Base-by-base conservation (phyloP, 2,888 invertebrate genomes). In the Caenorhabditis uteleia region DNA sequence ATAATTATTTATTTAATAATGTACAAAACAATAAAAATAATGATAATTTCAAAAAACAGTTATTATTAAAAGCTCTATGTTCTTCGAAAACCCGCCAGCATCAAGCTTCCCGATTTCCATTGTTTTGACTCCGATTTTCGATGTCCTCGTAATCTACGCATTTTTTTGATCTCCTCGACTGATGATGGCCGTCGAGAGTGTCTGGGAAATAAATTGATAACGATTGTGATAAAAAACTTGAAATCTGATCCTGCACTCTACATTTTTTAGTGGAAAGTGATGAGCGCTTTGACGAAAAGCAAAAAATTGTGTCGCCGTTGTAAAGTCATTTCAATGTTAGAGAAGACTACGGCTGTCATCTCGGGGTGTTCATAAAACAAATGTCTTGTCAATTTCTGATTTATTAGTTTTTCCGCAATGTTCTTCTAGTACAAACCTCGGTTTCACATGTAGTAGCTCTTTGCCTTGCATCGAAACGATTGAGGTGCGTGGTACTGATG, bases 101-200 rank as follows among this genome's bases (percentile, higher is more conserved):
- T 78, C 38, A 78, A 39, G 56, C 71, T 74, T 10, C 78, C 78
- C 34, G 77, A 70, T 49, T 77, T 78, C 78, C 78, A 78, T 42
- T 69, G 68, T 51, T 77, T 78, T 47, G 53, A 66, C 31, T 58
- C 69, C 36, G 54, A 68, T 56, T 58, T 75, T 33, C 77, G 68
- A 40, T 75, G 70, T 40, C 72, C 74, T 48, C 65, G 56, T 40
- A 66, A 55, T 18, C 72, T 39, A 44, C 72, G 54, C 38, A 58
- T 59, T 53, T 61, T 55, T 53, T 71, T 71, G 38, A 74, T 70
- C 48, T 74, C 74, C 26, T 74, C 74, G 2, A 71, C 68, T 2
- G 74, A 74, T 6, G 71, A 71, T 10, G 69, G 69, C 3, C 74
- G 61, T 18, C 71, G 56, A 25, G 68, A 65, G 53, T 68, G 71